These are phyloP conservation scores for Microcebus lehilahytsara DNA, from an alignment of 2,113 vertebrate species.

Conservation along the genomic window DNA sequence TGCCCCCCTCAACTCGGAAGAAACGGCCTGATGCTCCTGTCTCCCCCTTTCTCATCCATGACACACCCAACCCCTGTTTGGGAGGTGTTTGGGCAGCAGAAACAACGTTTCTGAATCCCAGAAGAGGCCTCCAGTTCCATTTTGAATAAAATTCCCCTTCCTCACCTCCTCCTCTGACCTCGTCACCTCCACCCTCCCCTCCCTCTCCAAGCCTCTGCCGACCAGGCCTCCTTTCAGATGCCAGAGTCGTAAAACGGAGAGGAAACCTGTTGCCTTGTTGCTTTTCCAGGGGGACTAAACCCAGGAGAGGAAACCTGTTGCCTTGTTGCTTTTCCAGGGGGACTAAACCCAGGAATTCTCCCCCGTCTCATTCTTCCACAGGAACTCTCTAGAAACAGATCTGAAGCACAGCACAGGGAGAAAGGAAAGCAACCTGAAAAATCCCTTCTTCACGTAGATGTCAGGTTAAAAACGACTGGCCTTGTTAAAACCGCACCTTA, in stretches of 20 bases:
- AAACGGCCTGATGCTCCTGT: neutral
- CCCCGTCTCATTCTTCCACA: neutral
- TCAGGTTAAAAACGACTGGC: slow-evolving; percentile 76
- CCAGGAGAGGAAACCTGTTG: slow-evolving; percentile 2
- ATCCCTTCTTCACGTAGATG: slow-evolving; percentile 24
- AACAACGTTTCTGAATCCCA: neutral
- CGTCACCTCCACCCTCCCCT: neutral
- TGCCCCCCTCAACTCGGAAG: neutral
- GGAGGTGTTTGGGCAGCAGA: neutral
- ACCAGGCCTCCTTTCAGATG: neutral
- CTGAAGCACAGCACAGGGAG: neutral
- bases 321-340: neutral
- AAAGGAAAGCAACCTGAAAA: neutral
- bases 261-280: too few relatives aligned
- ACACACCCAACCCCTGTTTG: neutral
- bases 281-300: too few relatives aligned
- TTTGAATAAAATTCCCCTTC: neutral
- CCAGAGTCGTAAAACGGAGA: neutral
- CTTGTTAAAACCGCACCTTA: slow-evolving; percentile 84
- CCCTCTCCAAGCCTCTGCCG: neutral
- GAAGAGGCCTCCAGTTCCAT: neutral
- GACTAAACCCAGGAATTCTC: neutral
- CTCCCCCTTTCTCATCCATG: too few relatives aligned
- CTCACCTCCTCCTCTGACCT: neutral
- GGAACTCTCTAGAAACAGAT: neutral